These are phyloP conservation scores for Ochropleura plecta DNA, from an alignment of 2,888 invertebrate genomes.

Conservation along the genomic window DNA sequence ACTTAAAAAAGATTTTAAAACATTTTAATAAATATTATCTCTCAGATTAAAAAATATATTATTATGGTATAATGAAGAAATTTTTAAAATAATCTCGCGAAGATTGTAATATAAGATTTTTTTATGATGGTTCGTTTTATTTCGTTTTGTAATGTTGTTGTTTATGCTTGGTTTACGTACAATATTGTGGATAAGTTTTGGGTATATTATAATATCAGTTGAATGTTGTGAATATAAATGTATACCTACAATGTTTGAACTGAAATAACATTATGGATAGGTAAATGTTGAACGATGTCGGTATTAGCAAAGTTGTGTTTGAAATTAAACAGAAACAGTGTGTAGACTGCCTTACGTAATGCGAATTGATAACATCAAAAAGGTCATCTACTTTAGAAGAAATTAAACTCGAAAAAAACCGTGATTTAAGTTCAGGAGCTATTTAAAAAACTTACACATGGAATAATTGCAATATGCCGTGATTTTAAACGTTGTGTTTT, in stretches of 20 bases:
- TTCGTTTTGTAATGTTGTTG: constrained; percentile 8
- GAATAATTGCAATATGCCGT: neutral
- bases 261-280: constrained; percentile 11
- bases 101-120: constrained; percentile 51
- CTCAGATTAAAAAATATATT: constrained; percentile 53
- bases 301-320: neutral
- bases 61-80: constrained; percentile 37
- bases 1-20: constrained; percentile 61
- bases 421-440: neutral
- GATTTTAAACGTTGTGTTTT: neutral
- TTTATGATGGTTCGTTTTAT: constrained; percentile 12
- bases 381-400: neutral
- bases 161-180: constrained; percentile 23
- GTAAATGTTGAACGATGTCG: constrained; percentile 32
- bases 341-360: neutral
- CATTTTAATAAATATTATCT: constrained; percentile 59
- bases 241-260: constrained; percentile 35
- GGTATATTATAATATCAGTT: constrained; percentile 1
- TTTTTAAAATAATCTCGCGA: constrained; percentile 47
- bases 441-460: neutral
- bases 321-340: neutral
- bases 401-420: neutral
- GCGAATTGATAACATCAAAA: neutral
- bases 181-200: constrained; percentile 17
- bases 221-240: constrained; percentile 38